Percentiles rank a stretch among this genome's conserved stretches.
phyloP scores from a whole-genome alignment of 2,797 vertebrate genomes.

The Poeciliopsis paucimaculata region DNA sequence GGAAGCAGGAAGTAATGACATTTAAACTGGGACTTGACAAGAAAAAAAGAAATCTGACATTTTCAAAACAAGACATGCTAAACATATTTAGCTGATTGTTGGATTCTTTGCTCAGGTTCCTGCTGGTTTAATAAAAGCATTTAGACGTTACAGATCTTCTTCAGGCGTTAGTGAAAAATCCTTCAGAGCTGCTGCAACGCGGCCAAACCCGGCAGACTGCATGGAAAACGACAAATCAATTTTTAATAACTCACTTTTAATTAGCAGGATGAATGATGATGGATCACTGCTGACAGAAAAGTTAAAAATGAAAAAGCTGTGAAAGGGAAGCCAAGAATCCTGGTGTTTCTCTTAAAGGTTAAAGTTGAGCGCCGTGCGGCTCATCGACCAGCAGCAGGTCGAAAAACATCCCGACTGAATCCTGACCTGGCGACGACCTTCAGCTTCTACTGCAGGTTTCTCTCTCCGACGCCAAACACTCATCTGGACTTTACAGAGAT shows the following conservation, averaged over 20 bases:
- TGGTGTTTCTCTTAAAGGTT: background rate
- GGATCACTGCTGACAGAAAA: constrained; percentile 31
- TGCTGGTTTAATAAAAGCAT: background rate
- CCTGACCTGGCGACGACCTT: too few species aligned
- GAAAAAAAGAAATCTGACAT: background rate
- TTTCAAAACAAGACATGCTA: background rate
- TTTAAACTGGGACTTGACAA: background rate
- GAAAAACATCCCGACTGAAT: background rate
- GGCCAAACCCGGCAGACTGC: background rate
- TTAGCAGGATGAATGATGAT: constrained; percentile 35
- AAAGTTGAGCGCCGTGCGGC: background rate
- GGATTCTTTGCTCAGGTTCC: background rate
- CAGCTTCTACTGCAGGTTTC: background rate
- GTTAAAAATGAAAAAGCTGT: background rate
- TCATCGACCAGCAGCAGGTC: background rate
- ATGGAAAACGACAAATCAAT: constrained; percentile 3
- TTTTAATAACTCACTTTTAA: constrained; percentile 39
- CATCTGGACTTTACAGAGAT: too few species aligned
- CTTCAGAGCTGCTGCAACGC: background rate
- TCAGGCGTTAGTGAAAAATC: background rate
- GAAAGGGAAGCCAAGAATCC: background rate
- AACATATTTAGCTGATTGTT: background rate
- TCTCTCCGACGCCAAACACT: too few species aligned
- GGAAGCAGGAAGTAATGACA: background rate
- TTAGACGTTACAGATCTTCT: background rate